Evolutionary conservation across 2,797 vertebrate genomes (phyloP).

Genomic region (Chelmon rostratus): DNA sequence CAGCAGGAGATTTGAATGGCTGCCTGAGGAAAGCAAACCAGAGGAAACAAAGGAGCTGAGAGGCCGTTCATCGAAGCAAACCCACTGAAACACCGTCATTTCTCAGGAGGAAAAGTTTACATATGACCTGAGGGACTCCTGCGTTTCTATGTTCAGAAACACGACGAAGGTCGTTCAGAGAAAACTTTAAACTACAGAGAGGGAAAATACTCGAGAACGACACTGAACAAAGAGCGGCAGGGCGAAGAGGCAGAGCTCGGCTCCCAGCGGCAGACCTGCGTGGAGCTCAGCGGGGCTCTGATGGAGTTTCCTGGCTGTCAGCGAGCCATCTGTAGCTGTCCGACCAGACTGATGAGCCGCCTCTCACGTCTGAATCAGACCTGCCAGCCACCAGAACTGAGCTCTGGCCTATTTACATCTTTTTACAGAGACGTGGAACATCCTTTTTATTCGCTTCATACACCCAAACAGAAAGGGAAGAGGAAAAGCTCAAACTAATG

Average conservation of each 20-base stretch:
- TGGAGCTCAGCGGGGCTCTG: constrained; percentile 43
- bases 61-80: too few species aligned
- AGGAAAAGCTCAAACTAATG: not conserved
- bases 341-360: constrained; percentile 50
- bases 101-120: not conserved
- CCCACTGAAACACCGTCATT: not conserved
- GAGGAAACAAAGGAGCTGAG: not conserved
- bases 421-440: not conserved
- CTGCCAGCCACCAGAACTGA: constrained; percentile 26
- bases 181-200: not conserved
- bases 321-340: constrained; percentile 58
- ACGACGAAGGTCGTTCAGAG: not conserved
- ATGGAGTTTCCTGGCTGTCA: constrained; percentile 49
- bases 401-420: constrained; percentile 54
- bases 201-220: not conserved
- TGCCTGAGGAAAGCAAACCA: not conserved
- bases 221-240: not conserved
- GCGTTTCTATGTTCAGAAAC: not conserved
- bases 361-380: constrained; percentile 40
- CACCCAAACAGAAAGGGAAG: not conserved
- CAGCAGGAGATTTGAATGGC: not conserved
- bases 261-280: constrained; percentile 18
- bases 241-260: constrained; percentile 13
- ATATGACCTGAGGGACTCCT: too few species aligned
- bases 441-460: not conserved